A percentile compares a stretch with the other conserved stretches of the same genome.
These are phyloP conservation scores for Oedothorax gibbosus DNA, from an alignment of 1,140 invertebrate genomes.

Conservation along the genomic window DNA sequence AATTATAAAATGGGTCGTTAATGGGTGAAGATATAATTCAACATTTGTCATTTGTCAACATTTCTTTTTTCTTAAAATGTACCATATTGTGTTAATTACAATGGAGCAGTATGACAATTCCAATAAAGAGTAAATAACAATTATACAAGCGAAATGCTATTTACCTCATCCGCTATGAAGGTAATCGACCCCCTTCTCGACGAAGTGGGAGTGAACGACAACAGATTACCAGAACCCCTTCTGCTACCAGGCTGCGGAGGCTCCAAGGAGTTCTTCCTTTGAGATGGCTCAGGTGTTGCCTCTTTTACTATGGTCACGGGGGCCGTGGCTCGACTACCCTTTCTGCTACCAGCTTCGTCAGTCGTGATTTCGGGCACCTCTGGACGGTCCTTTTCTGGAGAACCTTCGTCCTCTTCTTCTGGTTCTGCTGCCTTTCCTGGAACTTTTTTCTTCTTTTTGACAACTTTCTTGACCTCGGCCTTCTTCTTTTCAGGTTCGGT, in stretches of 20 bases:
- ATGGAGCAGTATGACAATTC: too few species aligned
- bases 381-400: conserved; percentile 64
- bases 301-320: conserved; percentile 62
- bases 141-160: background rate
- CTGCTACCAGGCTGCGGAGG: conserved; percentile 59
- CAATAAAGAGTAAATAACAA: too few species aligned
- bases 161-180: conserved; percentile 80
- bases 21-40: too few species aligned
- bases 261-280: conserved; percentile 41
- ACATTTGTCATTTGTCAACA: too few species aligned
- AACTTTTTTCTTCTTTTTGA: conserved; percentile 52
- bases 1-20: too few species aligned
- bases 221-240: conserved; percentile 44
- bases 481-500: conserved; percentile 52
- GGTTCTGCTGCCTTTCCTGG: conserved; percentile 24
- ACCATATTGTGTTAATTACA: too few species aligned
- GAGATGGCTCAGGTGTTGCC: conserved; percentile 61
- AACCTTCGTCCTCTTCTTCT: conserved; percentile 61
- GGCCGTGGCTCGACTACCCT: conserved; percentile 12
- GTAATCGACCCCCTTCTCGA: conserved; percentile 61
- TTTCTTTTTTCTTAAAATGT: too few species aligned
- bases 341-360: conserved; percentile 27
- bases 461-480: conserved; percentile 60
- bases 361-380: conserved; percentile 13
- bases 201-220: conserved; percentile 15